Percentiles rank a stretch among this genome's conserved stretches.
Evolutionary conservation across 2,113 vertebrate species (phyloP).

Genomic region (Phoxinus phoxinus): DNA sequence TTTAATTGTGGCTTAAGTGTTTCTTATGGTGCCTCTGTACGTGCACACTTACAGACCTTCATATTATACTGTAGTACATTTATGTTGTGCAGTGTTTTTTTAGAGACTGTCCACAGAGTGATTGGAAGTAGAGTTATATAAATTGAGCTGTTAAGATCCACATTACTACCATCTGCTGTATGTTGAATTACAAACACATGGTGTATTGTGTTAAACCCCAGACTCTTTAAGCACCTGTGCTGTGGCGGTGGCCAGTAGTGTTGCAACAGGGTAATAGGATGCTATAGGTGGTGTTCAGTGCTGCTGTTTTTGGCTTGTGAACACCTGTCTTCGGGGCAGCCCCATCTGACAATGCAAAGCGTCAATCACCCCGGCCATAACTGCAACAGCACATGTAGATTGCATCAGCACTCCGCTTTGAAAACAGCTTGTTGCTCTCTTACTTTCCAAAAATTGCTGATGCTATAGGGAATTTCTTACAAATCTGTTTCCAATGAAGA

Average conservation of each 20-base stretch:
- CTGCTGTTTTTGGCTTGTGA: constrained; percentile 35
- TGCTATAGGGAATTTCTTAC: constrained; percentile 42
- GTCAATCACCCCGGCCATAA: constrained; percentile 12
- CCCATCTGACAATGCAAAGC: constrained; percentile 26
- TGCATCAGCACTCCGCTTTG: constrained; percentile 64
- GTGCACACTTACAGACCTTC: neutral
- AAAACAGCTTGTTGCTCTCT: constrained; percentile 27
- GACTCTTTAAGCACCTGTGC: constrained; percentile 11
- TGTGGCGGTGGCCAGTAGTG: neutral
- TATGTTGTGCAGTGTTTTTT: neutral
- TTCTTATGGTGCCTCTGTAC: neutral
- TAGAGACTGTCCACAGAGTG: neutral
- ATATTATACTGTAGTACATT: neutral
- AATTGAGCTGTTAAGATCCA: constrained; percentile 12
- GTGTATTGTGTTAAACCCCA: constrained; percentile 8
- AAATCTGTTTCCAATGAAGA: constrained; percentile 42
- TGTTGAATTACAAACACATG: constrained; percentile 7
- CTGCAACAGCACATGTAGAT: constrained; percentile 62
- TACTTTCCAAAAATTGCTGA: constrained; percentile 43
- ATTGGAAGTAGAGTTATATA: constrained; percentile 5
- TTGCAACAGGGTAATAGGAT: constrained; percentile 30
- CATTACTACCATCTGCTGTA: constrained; percentile 14
- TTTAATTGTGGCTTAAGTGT: neutral
- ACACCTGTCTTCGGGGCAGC: constrained; percentile 44
- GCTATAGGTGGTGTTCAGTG: constrained; percentile 20